Percentiles rank a stretch among this genome's conserved stretches.
Conservation (phyloP, 2,797 vertebrate genomes). For the Intellagama lesueurii region DNA sequence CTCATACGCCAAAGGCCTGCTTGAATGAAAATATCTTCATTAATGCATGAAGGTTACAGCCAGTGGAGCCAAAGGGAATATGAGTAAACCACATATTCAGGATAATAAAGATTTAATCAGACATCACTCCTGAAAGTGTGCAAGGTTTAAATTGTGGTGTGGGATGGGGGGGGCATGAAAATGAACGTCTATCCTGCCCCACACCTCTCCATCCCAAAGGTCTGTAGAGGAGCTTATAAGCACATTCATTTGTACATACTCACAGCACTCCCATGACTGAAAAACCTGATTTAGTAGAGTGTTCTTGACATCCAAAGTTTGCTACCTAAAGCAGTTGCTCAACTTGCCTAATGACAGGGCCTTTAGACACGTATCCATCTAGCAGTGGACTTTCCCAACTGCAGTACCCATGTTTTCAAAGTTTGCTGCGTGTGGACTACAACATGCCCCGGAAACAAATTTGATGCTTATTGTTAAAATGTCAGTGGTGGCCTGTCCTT, state of each 20-base stretch:
- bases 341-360: background rate
- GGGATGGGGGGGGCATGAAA: too few relatives aligned
- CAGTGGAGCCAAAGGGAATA: too few relatives aligned
- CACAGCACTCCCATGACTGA: too few relatives aligned
- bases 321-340: background rate
- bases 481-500: slow-evolving; percentile 11
- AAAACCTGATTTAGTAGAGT: background rate
- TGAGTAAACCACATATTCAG: too few relatives aligned
- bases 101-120: too few relatives aligned
- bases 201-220: too few relatives aligned
- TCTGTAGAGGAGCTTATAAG: background rate
- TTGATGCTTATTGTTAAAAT: slow-evolving; percentile 11
- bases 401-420: background rate
- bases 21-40: too few relatives aligned
- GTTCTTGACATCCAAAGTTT: background rate
- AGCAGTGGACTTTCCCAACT: background rate
- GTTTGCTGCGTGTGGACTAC: background rate
- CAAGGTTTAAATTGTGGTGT: too few relatives aligned
- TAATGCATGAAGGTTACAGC: too few relatives aligned
- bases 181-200: too few relatives aligned
- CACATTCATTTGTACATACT: background rate
- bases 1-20: too few relatives aligned
- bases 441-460: slow-evolving; percentile 19
- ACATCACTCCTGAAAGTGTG: too few relatives aligned
- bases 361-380: background rate